Percentiles rank a stretch among this genome's conserved stretches.
Evolutionary conservation across 2,888 invertebrate species (phyloP).

Genomic region (Papilio protenor): DNA sequence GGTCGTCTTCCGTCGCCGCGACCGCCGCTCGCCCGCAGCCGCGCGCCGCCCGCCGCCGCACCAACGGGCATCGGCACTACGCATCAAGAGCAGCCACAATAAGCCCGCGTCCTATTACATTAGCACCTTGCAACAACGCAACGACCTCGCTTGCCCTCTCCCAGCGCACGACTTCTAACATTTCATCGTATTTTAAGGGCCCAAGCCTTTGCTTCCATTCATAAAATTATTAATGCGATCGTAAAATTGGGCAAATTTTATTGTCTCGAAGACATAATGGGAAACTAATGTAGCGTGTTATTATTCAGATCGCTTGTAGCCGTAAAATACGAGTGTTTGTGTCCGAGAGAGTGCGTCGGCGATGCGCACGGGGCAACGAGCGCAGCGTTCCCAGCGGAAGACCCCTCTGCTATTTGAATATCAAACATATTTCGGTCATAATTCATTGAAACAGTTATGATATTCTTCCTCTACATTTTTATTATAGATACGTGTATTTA

Average conservation of each 20-base stretch:
- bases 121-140: slow-evolving; percentile 69
- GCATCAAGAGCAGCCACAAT: slow-evolving; percentile 54
- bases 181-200: slow-evolving; percentile 74
- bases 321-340: slow-evolving; percentile 81
- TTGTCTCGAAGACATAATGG: slow-evolving; percentile 84
- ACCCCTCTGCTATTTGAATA: slow-evolving; percentile 80
- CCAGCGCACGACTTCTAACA: slow-evolving; percentile 71
- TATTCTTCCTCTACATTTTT: slow-evolving; percentile 77
- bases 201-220: slow-evolving; percentile 82
- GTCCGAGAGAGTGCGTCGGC: slow-evolving; percentile 60
- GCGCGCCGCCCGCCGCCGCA: slow-evolving; percentile 53
- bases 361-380: slow-evolving; percentile 55
- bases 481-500: slow-evolving; percentile 67
- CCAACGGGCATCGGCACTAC: slow-evolving; percentile 51
- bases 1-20: slow-evolving; percentile 69
- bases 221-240: slow-evolving; percentile 85
- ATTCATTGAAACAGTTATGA: slow-evolving; percentile 81
- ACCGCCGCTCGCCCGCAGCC: slow-evolving; percentile 55
- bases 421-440: slow-evolving; percentile 80
- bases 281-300: slow-evolving; percentile 85
- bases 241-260: slow-evolving; percentile 85
- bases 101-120: slow-evolving; percentile 58
- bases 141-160: slow-evolving; percentile 72
- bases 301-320: slow-evolving; percentile 83
- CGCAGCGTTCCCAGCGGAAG: slow-evolving; percentile 76